Evolutionary conservation across 2,113 vertebrate genomes (phyloP).

Genomic region (Burhinus oedicnemus): DNA sequence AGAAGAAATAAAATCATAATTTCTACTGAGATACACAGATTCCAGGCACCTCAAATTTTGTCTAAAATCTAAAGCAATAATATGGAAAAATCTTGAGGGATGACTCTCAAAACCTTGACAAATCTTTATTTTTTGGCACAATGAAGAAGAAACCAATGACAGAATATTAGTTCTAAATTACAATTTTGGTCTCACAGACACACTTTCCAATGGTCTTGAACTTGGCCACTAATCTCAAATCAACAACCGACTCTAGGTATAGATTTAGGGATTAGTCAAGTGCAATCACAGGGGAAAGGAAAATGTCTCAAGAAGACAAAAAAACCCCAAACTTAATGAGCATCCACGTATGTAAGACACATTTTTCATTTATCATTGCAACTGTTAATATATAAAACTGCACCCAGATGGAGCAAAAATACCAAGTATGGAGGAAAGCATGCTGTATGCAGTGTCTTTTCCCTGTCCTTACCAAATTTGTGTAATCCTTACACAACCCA

Average conservation of each 20-base stretch:
- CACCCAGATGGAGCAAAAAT: background rate
- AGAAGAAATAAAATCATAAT: background rate
- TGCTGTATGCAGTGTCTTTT: background rate
- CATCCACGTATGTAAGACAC: background rate
- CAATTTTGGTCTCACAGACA: background rate
- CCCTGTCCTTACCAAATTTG: background rate
- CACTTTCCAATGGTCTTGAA: background rate
- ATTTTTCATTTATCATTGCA: background rate
- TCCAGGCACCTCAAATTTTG: background rate
- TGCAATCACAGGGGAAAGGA: background rate
- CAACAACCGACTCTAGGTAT: background rate
- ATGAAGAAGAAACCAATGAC: background rate
- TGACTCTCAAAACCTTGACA: background rate
- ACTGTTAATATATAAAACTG: background rate
- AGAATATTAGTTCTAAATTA: background rate
- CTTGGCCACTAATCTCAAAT: background rate
- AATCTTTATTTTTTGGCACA: background rate
- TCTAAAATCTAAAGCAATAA: background rate
- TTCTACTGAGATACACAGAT: background rate
- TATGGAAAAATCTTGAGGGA: background rate
- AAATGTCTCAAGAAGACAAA: background rate
- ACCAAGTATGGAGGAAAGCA: background rate
- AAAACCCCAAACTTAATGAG: background rate
- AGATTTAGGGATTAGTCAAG: background rate
- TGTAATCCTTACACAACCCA: background rate